Evolutionary conservation across 2,888 invertebrate species (phyloP), one percentile per base, ranked within the genome.

Genomic region (Heliothis peltigera): DNA sequence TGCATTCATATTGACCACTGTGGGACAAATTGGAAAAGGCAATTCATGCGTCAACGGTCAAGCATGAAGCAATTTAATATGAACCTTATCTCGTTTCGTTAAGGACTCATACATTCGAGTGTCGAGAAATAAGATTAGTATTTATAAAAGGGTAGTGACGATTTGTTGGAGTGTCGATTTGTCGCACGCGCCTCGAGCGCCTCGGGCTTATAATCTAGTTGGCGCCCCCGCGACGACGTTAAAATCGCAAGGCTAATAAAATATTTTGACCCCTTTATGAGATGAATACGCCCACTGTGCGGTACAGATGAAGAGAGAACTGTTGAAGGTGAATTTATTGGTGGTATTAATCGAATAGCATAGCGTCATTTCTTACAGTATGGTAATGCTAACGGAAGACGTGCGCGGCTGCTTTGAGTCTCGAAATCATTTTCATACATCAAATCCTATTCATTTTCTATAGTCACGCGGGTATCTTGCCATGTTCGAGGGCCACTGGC

Each of bases 191-290:
- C 87, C 85, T 83, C 79, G 28, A 81, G 70, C 80, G 87, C 85
- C 87, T 85, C 87, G 80, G 89, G 91, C 83, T 84, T 84, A 83
- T 94, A 94, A 95, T 94, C 92, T 90, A 85, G 92, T 95, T 95
- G 91, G 87, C 91, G 84, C 92, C 91, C 91, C 86, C 85, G 89
- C 91, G 90, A 92, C 87, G 89, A 89, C 86, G 91, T 95, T 95
- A 94, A 95, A 94, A 92, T 94, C 93, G 92, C 92, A 93, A 90
- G 94, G 94, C 94, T 95, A 94, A 94, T 94, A 95, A 94, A 95
- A 94, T 94, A 92, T 94, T 94, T 94, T 94, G 94, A 94, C 93
- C 95, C 95, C 91, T 94, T 93, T 93, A 94, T 90, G 88, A 91
- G 92, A 90, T 89, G 92, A 93, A 94, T 92, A 93, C 94, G 93